Evolutionary conservation across 30 jellyfish, hydroid and myxozoan genomes (phyloP).

Genomic region (Hydractinia symbiolongicarpus): DNA sequence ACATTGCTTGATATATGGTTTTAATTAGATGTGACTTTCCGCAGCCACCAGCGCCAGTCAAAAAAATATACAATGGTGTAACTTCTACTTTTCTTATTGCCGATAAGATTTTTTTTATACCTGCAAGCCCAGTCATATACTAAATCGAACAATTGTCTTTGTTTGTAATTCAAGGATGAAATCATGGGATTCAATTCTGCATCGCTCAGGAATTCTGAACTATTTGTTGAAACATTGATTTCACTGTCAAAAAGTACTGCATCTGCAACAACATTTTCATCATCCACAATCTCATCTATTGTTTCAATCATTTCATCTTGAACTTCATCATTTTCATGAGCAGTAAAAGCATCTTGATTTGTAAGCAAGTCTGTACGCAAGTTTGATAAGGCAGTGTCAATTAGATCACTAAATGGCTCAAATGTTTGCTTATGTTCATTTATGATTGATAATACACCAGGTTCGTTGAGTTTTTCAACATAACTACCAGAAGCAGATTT

Average conservation of each 20-base stretch:
- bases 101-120: too few relatives aligned
- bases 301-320: too few relatives aligned
- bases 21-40: constrained; percentile 11
- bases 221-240: too few relatives aligned
- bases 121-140: neutral
- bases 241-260: too few relatives aligned
- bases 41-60: constrained; percentile 25
- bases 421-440: neutral
- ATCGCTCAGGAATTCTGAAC: too few relatives aligned
- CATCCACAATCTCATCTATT: neutral
- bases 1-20: constrained; percentile 11
- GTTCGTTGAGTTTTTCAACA: neutral
- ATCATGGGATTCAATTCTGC: too few relatives aligned
- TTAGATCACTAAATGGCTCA: constrained; percentile 13
- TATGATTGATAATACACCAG: neutral
- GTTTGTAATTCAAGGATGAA: too few relatives aligned
- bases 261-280: neutral
- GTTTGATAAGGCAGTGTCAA: constrained; percentile 9
- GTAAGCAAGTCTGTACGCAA: neutral
- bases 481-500: neutral
- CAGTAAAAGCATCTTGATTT: too few relatives aligned
- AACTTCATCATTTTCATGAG: neutral
- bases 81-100: too few relatives aligned
- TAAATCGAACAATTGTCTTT: too few relatives aligned
- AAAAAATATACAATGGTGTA: neutral